A percentile compares a stretch with the other conserved stretches of the same genome.
Conservation (phyloP, 2,113 vertebrate genomes). For the Prinia subflava region DNA sequence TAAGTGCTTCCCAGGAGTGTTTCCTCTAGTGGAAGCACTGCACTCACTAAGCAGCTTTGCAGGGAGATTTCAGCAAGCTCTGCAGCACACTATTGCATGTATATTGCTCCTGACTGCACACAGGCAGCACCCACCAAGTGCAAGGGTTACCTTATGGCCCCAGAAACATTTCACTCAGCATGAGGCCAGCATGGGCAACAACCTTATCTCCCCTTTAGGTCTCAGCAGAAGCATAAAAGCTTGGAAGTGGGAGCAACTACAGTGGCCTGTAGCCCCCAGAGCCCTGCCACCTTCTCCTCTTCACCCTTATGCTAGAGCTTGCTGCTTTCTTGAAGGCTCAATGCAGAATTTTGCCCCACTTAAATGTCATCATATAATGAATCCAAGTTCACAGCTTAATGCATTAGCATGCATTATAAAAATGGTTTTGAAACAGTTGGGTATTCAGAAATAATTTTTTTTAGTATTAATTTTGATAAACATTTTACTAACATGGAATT, state of each 20-base stretch:
- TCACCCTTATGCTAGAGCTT: accelerated
- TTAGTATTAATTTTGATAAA: neutral
- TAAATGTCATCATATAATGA: neutral
- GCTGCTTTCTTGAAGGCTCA: neutral
- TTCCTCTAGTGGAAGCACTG: neutral
- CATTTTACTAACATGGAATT: neutral
- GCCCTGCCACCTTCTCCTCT: neutral
- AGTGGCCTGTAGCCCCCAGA: neutral
- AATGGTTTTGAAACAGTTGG: neutral
- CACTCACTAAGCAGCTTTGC: neutral
- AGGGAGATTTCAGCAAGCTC: neutral
- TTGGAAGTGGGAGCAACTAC: neutral
- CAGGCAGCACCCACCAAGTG: neutral
- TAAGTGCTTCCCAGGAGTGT: neutral
- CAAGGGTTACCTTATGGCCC: neutral
- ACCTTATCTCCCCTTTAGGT: neutral
- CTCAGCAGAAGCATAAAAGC: neutral
- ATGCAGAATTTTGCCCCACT: neutral
- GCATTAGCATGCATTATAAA: neutral
- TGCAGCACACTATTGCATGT: neutral
- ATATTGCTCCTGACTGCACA: neutral
- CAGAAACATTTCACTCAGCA: neutral
- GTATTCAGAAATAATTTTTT: neutral
- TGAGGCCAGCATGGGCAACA: neutral
- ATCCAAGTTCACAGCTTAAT: slow-evolving; percentile 9